phyloP scores from a whole-genome alignment of 1,140 invertebrate species.

The Heliconius congener region DNA sequence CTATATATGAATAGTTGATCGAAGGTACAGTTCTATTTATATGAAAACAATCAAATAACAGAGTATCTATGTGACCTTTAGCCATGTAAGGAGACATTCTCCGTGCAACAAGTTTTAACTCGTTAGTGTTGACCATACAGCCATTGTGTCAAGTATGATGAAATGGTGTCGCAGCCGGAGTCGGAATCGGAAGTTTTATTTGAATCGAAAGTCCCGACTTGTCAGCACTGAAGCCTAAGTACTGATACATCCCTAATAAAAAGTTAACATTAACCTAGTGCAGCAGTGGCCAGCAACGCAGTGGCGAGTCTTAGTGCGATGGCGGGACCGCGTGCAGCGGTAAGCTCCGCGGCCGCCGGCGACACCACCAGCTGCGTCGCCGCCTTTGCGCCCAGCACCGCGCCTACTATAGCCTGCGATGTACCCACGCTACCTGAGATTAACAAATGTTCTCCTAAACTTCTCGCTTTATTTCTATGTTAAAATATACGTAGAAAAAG shows the following conservation, averaged over 20 bases:
- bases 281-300: constrained; percentile 47
- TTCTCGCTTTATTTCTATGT: background rate
- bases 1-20: too few species aligned
- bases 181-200: too few species aligned
- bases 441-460: background rate
- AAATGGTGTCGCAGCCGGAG: too few species aligned
- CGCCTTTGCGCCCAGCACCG: constrained; percentile 63
- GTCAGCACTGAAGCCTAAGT: too few species aligned
- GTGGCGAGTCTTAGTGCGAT: constrained; percentile 52
- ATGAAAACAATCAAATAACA: too few species aligned
- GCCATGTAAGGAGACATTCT: too few species aligned
- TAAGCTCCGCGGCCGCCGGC: constrained; percentile 54
- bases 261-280: constrained; percentile 41
- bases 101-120: too few species aligned
- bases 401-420: constrained; percentile 55
- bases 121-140: too few species aligned
- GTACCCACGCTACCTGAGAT: constrained; percentile 38
- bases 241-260: background rate
- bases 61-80: too few species aligned
- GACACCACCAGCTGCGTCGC: constrained; percentile 54
- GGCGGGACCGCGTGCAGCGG: constrained; percentile 50
- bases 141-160: too few species aligned
- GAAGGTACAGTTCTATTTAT: too few species aligned
- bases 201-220: too few species aligned
- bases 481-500: background rate